Conservation (phyloP, 2,888 invertebrate genomes). For the Pyrrhia umbra region DNA sequence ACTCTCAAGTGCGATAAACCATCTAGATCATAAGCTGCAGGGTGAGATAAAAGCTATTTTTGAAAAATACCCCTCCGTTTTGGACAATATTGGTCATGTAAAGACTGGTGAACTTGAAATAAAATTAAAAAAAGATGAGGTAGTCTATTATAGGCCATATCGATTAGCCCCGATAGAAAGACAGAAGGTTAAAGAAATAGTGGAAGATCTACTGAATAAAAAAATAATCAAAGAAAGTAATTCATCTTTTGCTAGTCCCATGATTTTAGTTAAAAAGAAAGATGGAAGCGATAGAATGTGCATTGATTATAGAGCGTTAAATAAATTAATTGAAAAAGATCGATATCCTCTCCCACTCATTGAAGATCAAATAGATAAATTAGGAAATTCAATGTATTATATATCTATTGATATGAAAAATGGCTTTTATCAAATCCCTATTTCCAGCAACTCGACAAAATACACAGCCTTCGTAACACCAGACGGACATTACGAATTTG, state of each 20-base stretch:
- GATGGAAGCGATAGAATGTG: too few species aligned
- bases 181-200: conserved; percentile 5
- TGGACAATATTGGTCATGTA: not conserved
- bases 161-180: conserved; percentile 1
- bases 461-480: not conserved
- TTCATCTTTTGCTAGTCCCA: too few species aligned
- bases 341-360: too few species aligned
- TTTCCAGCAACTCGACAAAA: not conserved
- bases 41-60: not conserved
- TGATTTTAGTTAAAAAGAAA: too few species aligned
- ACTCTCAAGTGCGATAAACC: not conserved
- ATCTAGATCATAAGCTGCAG: not conserved
- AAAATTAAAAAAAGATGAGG: not conserved
- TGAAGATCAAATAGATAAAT: too few species aligned
- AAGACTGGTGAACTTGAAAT: not conserved
- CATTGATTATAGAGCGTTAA: too few species aligned
- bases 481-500: too few species aligned
- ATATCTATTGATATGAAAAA: conserved; percentile 3
- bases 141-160: conserved; percentile 3
- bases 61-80: conserved; percentile 1
- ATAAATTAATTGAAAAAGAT: too few species aligned
- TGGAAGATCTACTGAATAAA: not conserved
- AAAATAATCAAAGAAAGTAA: too few species aligned
- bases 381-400: not conserved
- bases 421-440: not conserved